Evolutionary conservation across 2,113 vertebrate genomes (phyloP), one percentile per base, ranked within the genome.

Genomic region (Pomatostomus ruficeps): DNA sequence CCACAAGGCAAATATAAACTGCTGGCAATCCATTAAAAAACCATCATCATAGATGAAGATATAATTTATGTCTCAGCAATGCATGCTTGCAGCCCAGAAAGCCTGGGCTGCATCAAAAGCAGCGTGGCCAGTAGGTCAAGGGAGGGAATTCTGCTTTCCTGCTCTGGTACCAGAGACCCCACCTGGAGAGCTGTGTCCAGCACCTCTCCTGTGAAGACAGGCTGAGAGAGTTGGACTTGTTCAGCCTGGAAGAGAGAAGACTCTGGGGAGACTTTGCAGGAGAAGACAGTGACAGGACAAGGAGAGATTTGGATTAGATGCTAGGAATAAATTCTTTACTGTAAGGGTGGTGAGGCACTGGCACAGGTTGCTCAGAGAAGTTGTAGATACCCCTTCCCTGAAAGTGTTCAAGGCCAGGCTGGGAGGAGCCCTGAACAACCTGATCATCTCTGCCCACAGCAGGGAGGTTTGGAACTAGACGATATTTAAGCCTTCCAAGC

Each of bases 51-150:
- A 55, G 14, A 49, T 21, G 5, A 81, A 61, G n/a, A 70, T 15
- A 10, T 2, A 31, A 55, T 33, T 54, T 9, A 16, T 33, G 21
- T 14, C n/a, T 68, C 14, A 61, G 54, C 25, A 61, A 46, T 12
- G 6, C 10, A 24, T 1, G 2, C 29, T 22, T 67, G 48, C n/a
- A 43, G 33, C 15, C 51, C 25, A 89, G 23, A 89, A 59, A n/a
- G 45, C 59, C 59, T 45, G 28, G 68, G 38, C 43, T 59, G 76
- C 16, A 66, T 21, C 28, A 33, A 51, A 8, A 74, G 38, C 15
- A 74, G 38, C 1, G 0, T 11, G 33, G 52, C 12, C 52, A 74
- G 29, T 3, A 40, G n/a, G 45, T 11, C 6, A 24, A 14, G n/a
- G 45, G 61, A 67, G 17, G 29, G 29, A 45, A 59, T 59, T 46